Conservation (phyloP, 2,888 invertebrate genomes). For the Unio pictorum region DNA sequence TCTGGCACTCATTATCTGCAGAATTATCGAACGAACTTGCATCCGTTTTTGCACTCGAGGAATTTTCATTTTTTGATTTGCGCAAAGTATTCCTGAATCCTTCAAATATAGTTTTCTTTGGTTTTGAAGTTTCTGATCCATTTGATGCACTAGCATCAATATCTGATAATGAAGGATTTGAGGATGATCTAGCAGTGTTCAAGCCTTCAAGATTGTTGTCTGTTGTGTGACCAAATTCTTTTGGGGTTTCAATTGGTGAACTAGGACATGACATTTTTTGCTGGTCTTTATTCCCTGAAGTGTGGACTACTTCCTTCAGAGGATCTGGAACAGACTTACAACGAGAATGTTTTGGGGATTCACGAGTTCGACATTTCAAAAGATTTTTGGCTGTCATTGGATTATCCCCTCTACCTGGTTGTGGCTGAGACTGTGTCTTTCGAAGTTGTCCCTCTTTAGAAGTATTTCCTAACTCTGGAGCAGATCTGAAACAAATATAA, state of each 20-base stretch:
- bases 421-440: conserved; percentile 74
- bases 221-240: conserved; percentile 19
- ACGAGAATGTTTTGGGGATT: conserved; percentile 49
- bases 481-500: conserved; percentile 57
- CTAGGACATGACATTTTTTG: conserved; percentile 46
- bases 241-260: conserved; percentile 46
- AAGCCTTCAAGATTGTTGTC: conserved; percentile 1
- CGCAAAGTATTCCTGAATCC: conserved; percentile 78
- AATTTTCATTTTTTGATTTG: conserved; percentile 72
- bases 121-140: conserved; percentile 68
- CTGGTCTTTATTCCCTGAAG: background rate
- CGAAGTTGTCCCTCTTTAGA: conserved; percentile 74
- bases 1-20: conserved; percentile 24
- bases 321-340: conserved; percentile 61
- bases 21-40: conserved; percentile 27
- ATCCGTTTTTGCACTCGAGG: conserved; percentile 23
- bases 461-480: conserved; percentile 68
- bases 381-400: conserved; percentile 23
- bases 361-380: conserved; percentile 22
- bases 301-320: conserved; percentile 17
- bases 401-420: conserved; percentile 56
- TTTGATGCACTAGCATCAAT: background rate
- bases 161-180: conserved; percentile 8
- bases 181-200: conserved; percentile 16
- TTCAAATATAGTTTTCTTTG: conserved; percentile 76